Evolutionary conservation across 2,113 vertebrate species (phyloP).

Genomic region (Rissa tridactyla): DNA sequence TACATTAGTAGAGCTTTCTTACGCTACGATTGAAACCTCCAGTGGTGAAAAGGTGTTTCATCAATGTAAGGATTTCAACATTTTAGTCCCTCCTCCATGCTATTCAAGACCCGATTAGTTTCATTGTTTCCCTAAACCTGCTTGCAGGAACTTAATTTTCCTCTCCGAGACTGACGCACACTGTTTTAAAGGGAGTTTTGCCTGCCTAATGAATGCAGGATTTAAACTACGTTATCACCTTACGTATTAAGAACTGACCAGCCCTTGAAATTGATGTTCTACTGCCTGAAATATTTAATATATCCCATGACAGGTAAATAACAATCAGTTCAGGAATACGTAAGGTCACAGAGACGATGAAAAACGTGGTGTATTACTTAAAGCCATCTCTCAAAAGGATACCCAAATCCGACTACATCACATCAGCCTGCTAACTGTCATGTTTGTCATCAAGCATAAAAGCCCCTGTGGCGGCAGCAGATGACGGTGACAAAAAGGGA

Average conservation of each 20-base stretch:
- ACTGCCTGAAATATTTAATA: not conserved
- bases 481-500: not conserved
- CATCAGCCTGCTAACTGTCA: not conserved
- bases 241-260: not conserved
- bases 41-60: not conserved
- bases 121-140: not conserved
- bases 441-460: accelerated
- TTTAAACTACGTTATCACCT: not conserved
- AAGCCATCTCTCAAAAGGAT: not conserved
- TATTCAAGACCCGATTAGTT: not conserved
- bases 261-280: not conserved
- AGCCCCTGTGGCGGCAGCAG: not conserved
- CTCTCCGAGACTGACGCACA: not conserved
- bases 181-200: not conserved
- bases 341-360: accelerated
- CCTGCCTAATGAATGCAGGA: not conserved
- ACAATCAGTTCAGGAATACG: accelerated
- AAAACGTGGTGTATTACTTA: not conserved
- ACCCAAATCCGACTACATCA: accelerated
- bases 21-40: not conserved
- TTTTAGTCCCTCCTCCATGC: not conserved
- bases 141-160: not conserved
- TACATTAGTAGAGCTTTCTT: not conserved
- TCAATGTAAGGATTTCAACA: not conserved
- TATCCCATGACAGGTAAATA: not conserved